Evolutionary conservation across 2,113 vertebrate species (phyloP), one percentile per base, ranked within the genome.

Genomic region (Brevimyrus niger): DNA sequence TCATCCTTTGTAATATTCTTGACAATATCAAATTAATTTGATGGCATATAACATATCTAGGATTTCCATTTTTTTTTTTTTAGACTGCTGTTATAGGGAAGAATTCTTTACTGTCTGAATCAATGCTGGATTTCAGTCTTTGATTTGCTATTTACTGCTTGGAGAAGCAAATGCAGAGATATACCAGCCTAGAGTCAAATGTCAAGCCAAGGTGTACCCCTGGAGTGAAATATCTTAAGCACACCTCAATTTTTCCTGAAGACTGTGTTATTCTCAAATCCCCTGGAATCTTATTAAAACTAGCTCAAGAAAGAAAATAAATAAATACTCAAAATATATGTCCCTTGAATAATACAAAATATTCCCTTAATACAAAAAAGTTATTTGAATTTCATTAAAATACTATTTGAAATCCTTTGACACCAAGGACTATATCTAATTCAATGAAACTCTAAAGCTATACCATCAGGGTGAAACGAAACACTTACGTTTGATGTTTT

Each of bases 251-350:
- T 11, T 90, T 85, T 58, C 46, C 86, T 84, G 61, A 48, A 88
- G 89, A 89, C 82, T 31, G 42, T 91, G 90, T 85, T 82, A 58
- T 21, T 91, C 46, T 42, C 91, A 95, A 94, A 93, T 96, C 95
- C 96, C 95, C 92, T 89, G 95, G 94, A 96, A 95, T 94, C 95
- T 95, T 96, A 96, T 96, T 96, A 96, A 96, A 96, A 92, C 92
- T 93, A 93, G 50, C 91, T 35, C 92, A 95, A 95, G 94, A 94
- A 94, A 93, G 93, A 92, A 95, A 95, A 94, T 89, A 91, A 93
- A 93, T 94, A 95, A 95, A 92, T 95, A 95, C 95, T 95, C 93
- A 95, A 95, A 95, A 95, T 94, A 93, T 95, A 94, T 91, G 93
- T 95, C 94, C 94, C 93, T 95, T 94, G 93, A 94, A 94, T 94